Conservation (phyloP, 2,113 vertebrate species). For the Haemorhous mexicanus region DNA sequence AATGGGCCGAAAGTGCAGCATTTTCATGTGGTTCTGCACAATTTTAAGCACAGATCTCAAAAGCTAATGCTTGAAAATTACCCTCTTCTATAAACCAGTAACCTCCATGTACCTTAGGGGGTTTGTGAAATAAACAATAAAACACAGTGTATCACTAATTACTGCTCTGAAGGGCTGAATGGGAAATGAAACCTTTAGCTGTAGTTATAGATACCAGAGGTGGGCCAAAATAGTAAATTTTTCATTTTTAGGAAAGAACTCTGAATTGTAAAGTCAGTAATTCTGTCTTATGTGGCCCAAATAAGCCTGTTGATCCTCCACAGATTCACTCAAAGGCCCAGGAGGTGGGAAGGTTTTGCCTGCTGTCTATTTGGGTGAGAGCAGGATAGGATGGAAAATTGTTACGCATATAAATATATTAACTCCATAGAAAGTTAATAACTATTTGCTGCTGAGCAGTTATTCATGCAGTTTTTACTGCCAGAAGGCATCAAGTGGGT, state of each 20-base stretch:
- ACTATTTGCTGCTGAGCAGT: not conserved
- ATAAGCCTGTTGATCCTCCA: not conserved
- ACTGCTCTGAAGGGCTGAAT: not conserved
- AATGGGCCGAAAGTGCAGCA: not conserved
- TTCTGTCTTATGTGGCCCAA: not conserved
- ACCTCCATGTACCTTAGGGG: not conserved
- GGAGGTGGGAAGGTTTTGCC: not conserved
- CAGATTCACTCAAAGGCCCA: not conserved
- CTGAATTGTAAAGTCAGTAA: not conserved
- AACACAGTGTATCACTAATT: not conserved
- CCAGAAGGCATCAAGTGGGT: not conserved
- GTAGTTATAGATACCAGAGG: not conserved
- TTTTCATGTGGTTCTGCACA: not conserved
- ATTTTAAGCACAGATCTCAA: not conserved
- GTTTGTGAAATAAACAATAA: not conserved
- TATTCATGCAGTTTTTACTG: not conserved
- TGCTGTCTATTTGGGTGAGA: not conserved
- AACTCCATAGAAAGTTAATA: not conserved
- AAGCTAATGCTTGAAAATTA: not conserved
- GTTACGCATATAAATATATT: not conserved
- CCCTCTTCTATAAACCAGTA: not conserved
- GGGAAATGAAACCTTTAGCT: not conserved
- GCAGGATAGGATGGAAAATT: not conserved
- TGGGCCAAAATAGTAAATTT: not conserved
- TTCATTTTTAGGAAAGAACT: not conserved